Evolutionary conservation across 2,113 vertebrate genomes (phyloP), one percentile per base, ranked within the genome.

Genomic region (Chloropsis hardwickii): DNA sequence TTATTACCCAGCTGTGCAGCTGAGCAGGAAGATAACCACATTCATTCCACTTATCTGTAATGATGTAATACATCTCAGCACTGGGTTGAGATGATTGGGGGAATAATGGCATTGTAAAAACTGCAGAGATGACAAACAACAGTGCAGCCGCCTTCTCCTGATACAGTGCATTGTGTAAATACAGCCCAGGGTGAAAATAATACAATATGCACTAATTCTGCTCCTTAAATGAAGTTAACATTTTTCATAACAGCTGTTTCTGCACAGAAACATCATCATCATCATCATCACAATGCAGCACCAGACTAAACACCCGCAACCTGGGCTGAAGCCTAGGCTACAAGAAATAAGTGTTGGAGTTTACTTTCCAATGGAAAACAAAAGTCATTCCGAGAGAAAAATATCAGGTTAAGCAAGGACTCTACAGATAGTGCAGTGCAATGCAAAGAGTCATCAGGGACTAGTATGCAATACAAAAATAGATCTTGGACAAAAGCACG

Each of bases 1-100:
- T 97, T 98, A 98, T 98, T 98, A 98, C 90, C 96, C 96, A 90
- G 97, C 97, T 94, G 98, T 96, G 98, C 97, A 98, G 98, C 98
- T 98, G 98, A 98, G 97, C 96, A 97, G 94, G 97, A 94, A 99
- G 99, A 99, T 99, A 99, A 99, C 98, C 97, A 98, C 98, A 96
- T 98, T 98, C 97, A 98, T 98, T 98, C 97, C 97, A 94, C 98
- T 99, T 99, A 99, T 99, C 98, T 98, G 97, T 96, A 97, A 98
- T 98, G 98, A 99, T 99, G 98, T 98, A 98, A 99, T 98, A 98
- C 98, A 98, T 97, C 97, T 98, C 95, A 97, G 97, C 97, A 93
- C 96, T 93, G 97, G 97, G 97, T 96, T 97, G 97, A 94, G 96
- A 98, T 98, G 98, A 98, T 95, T 98, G 97, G 95, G 96, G 97